Conservation (phyloP, 2,797 vertebrate species). For the Rhinoraja longicauda region DNA sequence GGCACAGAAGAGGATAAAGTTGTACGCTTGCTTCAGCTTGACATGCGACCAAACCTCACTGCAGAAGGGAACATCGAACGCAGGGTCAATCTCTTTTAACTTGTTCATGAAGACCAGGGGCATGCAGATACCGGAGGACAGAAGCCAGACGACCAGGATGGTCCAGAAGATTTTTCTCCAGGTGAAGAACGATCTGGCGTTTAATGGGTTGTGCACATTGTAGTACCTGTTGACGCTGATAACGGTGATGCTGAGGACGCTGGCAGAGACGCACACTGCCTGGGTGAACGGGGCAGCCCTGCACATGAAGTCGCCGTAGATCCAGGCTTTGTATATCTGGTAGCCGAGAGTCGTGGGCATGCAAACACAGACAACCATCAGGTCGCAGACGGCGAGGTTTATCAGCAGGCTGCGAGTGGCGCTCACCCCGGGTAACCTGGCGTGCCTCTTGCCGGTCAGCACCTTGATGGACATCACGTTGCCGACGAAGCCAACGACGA, state of each 20-base stretch:
- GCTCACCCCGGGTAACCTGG: conserved; percentile 63
- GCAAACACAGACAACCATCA: conserved; percentile 84
- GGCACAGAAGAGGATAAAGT: conserved; percentile 78
- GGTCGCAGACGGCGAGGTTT: conserved; percentile 81
- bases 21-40: conserved; percentile 77
- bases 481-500: conserved; percentile 72
- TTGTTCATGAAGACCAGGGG: conserved; percentile 82
- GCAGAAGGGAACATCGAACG: conserved; percentile 69
- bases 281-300: conserved; percentile 80
- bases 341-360: conserved; percentile 83
- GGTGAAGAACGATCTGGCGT: conserved; percentile 79
- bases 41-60: conserved; percentile 80
- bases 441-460: conserved; percentile 65
- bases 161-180: conserved; percentile 67
- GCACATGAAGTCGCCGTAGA: conserved; percentile 83
- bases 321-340: conserved; percentile 81
- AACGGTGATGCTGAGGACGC: conserved; percentile 77
- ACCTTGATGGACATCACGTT: conserved; percentile 81
- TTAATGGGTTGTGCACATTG: conserved; percentile 75
- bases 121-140: conserved; percentile 75
- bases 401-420: conserved; percentile 78
- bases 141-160: conserved; percentile 71
- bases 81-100: conserved; percentile 68
- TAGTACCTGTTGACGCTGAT: conserved; percentile 85
- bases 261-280: conserved; percentile 78